Evolutionary conservation across 2,888 invertebrate genomes (phyloP).

Genomic region (Archips crataeganus): DNA sequence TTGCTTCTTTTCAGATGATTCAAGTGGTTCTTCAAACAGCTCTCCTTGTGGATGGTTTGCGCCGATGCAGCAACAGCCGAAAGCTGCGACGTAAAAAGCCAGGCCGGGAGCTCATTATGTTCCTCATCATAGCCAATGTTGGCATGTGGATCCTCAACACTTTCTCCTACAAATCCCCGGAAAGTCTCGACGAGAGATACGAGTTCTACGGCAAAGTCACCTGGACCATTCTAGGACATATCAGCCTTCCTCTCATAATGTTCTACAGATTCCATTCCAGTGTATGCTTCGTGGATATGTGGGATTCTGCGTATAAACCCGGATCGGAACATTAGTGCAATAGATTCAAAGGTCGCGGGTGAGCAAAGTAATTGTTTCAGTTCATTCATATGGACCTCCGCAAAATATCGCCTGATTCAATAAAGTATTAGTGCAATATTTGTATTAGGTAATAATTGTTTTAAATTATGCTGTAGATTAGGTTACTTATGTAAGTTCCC

Average conservation of each 20-base stretch:
- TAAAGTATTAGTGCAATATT: too few relatives aligned
- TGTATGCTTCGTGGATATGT: constrained; percentile 92
- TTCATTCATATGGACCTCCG: too few relatives aligned
- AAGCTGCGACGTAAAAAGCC: constrained; percentile 88
- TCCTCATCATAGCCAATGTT: constrained; percentile 91
- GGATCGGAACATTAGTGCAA: constrained; percentile 71
- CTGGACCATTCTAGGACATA: constrained; percentile 91
- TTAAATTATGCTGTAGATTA: not conserved
- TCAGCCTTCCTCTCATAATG: constrained; percentile 90
- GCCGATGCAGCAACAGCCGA: constrained; percentile 90
- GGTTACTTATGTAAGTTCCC: not conserved
- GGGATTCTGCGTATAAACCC: constrained; percentile 90
- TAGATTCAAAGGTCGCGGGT: not conserved
- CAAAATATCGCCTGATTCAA: too few relatives aligned
- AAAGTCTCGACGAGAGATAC: constrained; percentile 84
- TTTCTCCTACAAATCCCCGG: constrained; percentile 86
- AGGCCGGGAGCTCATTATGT: constrained; percentile 91
- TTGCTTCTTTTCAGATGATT: constrained; percentile 77
- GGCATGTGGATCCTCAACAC: constrained; percentile 92
- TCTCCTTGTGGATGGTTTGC: constrained; percentile 89
- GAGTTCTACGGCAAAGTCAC: constrained; percentile 89
- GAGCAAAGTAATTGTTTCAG: too few relatives aligned
- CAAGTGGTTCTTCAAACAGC: constrained; percentile 91
- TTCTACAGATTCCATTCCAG: constrained; percentile 92
- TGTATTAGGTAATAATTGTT: too few relatives aligned